Base-by-base conservation (phyloP, 2,113 vertebrate genomes). In the Ifrita kowaldi region DNA sequence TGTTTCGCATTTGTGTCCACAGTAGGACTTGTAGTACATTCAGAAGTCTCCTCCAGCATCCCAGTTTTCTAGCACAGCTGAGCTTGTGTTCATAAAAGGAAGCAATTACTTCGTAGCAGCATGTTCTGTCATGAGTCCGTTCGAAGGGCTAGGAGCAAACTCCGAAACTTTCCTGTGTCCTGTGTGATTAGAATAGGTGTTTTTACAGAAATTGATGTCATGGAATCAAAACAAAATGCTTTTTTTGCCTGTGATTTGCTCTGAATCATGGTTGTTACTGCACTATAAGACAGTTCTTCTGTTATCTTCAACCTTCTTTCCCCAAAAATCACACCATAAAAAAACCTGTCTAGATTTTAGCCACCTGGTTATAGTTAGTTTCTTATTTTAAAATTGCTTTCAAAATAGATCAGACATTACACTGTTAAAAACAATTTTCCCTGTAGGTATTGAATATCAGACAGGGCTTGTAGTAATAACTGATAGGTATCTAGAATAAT, bases 401-500 rank as follows among this genome's bases (percentile, higher is more conserved):
- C 97, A 98, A 98, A 98, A 98, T 96, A 97, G 97, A 98, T 98
- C 97, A 98, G 98, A 97, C 94, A 94, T 98, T 98, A 98, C 97
- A 97, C 96, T n/a, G 92, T 98, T 98, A 98, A 98, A 98, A 98
- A 97, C 97, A 97, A 97, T 98, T 98, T 98, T 98, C 97, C 78
- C 98, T 98, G 95, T 96, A 94, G 97, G 98, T 98, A 98, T 98
- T 98, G 96, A 98, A 98, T 98, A 96, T 98, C 98, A 98, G 97
- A 97, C 97, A 97, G 96, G 6, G 95, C 96, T 98, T 98, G 97
- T 98, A 98, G 98, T 98, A 98, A 98, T 98, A 98, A 98, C 97
- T 98, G 98, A 98, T 98, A 98, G 97, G 97, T 98, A 98, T 98
- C 98, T 98, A 97, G 96, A 98, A 98, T 98, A 98, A 98, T 98